These are phyloP conservation scores for Pangasius sanitwongsei DNA, from an alignment of 2,797 vertebrate genomes.

Conservation along the genomic window DNA sequence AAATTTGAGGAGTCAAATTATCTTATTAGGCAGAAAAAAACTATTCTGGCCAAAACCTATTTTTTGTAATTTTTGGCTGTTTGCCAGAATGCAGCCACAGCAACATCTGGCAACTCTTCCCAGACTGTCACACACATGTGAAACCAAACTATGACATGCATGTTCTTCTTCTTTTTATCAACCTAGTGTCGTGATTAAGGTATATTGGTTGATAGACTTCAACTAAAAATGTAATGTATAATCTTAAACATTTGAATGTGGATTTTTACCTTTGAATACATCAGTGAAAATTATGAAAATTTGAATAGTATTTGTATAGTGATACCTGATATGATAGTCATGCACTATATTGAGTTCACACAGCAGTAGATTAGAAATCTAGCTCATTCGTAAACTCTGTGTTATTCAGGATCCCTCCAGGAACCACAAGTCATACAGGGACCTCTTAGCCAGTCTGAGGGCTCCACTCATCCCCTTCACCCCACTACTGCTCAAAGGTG, in stretches of 20 bases:
- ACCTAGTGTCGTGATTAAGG: not conserved
- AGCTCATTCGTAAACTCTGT: not conserved
- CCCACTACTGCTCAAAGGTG: slow-evolving; percentile 93
- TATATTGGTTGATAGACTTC: not conserved
- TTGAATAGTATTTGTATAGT: not conserved
- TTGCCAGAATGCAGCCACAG: not conserved
- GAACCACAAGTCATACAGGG: slow-evolving; percentile 95
- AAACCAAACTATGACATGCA: not conserved
- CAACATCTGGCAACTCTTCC: not conserved
- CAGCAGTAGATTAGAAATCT: not conserved
- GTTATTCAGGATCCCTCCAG: slow-evolving; percentile 86
- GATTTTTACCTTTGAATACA: not conserved
- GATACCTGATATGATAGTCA: not conserved
- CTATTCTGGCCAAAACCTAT: not conserved
- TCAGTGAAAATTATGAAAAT: not conserved
- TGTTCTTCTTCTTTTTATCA: not conserved
- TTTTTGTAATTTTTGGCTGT: not conserved
- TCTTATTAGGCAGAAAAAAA: not conserved
- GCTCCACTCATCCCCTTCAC: slow-evolving; percentile 93
- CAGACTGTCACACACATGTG: too few species aligned
- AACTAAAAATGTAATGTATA: not conserved
- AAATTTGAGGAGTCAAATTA: not conserved
- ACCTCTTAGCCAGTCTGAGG: slow-evolving; percentile 88
- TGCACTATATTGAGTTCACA: not conserved
- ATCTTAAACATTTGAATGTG: not conserved